These are phyloP conservation scores for Phragmatobia fuliginosa DNA, from an alignment of 2,888 invertebrate genomes.

Conservation along the genomic window DNA sequence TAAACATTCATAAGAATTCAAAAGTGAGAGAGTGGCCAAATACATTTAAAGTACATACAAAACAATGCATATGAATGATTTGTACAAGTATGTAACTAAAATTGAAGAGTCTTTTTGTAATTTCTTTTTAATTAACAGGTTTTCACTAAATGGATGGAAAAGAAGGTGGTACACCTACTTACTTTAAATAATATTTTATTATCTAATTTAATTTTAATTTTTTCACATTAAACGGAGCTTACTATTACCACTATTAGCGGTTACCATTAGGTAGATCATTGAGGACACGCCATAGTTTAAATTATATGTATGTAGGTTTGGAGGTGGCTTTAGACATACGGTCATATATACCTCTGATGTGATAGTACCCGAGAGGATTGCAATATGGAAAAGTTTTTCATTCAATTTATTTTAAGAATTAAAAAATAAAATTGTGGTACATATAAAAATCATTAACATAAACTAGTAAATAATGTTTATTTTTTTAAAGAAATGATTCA, in stretches of 20 bases:
- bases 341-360: neutral
- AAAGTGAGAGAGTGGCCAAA: neutral
- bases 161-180: too few species aligned
- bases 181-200: too few species aligned
- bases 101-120: too few species aligned
- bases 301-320: accelerated
- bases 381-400: neutral
- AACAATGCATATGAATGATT: too few species aligned
- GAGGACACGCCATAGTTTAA: neutral
- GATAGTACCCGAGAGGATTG: neutral
- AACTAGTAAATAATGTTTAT: neutral
- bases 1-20: too few species aligned
- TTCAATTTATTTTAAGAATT: too few species aligned
- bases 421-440: too few species aligned
- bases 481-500: neutral
- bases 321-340: neutral
- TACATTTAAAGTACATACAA: neutral
- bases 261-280: neutral
- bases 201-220: too few species aligned
- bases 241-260: neutral
- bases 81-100: too few species aligned
- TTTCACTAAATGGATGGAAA: too few species aligned
- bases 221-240: neutral
- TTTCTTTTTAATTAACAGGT: too few species aligned
- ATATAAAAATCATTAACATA: neutral